Evolutionary conservation across 1,140 invertebrate species (phyloP).

Genomic region (Solenopsis invicta): DNA sequence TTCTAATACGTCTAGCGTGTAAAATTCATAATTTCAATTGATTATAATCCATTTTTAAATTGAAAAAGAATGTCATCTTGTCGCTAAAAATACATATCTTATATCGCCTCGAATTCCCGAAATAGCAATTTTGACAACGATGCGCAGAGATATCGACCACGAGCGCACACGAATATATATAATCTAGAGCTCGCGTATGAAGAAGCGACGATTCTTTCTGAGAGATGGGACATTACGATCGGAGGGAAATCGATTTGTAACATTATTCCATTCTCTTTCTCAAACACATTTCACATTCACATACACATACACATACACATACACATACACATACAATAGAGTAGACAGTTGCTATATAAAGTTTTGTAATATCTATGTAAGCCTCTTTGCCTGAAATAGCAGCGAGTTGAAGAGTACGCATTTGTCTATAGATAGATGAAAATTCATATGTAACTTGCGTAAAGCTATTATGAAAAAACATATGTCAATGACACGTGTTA

Average conservation of each 20-base stretch:
- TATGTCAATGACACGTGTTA: neutral
- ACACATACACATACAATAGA: neutral
- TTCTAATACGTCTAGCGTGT: neutral
- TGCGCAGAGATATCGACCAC: constrained; percentile 6
- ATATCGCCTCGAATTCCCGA: neutral
- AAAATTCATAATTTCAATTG: neutral
- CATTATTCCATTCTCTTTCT: constrained; percentile 51
- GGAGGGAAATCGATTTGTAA: constrained; percentile 44
- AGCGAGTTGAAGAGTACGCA: constrained; percentile 16
- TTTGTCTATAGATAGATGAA: constrained; percentile 9
- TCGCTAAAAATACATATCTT: constrained; percentile 6
- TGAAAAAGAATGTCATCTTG: neutral
- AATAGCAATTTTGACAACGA: constrained; percentile 20
- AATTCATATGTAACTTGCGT: neutral
- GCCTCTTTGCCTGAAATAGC: constrained; percentile 16
- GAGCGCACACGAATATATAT: neutral
- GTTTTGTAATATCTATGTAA: constrained; percentile 10
- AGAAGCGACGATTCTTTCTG: constrained; percentile 52
- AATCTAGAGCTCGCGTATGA: constrained; percentile 14
- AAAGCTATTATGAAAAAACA: neutral
- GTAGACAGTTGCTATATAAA: constrained; percentile 39
- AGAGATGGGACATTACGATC: constrained; percentile 62
- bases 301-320: neutral
- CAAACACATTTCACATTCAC: no score
- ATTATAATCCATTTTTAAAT: neutral